Base-by-base conservation (phyloP, 1,140 invertebrate species). In the Formica selysi region DNA sequence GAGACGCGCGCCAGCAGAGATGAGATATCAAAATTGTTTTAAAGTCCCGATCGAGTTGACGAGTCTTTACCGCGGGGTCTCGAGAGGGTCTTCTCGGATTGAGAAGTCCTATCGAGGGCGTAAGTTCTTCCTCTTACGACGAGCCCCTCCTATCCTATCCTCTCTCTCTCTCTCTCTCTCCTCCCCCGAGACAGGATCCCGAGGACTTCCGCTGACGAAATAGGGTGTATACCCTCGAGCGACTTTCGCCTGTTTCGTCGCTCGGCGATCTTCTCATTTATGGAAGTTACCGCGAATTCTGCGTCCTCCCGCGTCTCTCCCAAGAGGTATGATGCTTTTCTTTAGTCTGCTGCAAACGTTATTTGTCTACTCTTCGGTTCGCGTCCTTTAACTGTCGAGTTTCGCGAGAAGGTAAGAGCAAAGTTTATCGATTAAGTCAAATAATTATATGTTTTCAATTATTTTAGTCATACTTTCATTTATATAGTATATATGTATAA, bases 11-110 rank as follows among this genome's bases (percentile, higher is more conserved):
- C 11, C 64, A 68, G 57, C 64, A 68, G 57, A 91, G 88, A 91
- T 89, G 90, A 91, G 87, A 91, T 87, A 87, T 90, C 85, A 91
- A 91, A 91, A 91, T 91, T 91, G 87, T 89, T 91, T 91, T 89
- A 91, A 91, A 91, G 87, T 89, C 80, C 62, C 87, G 85, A 91
- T 91, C 87, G 90, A 91, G 67, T 91, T 89, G 90, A 90, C 87
- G 85, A 91, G 90, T 86, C 85, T 87, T 90, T 85, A 80, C 62
- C 48, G 29, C 57, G 87, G 48, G 44, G 22, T 57, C n/a, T 74
- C 54, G 59, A 13, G 68, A 74, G 70, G 19, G 48, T 51, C 48
- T 51, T 51, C 48, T 51, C 85, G 87, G 48, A 86, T 85, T 59
- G 83, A 86, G 71, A 89, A 67, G 86, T 89, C 83, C 48, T 59